Evolutionary conservation across 2,113 vertebrate genomes (phyloP).

Genomic region (Corvus hawaiiensis): DNA sequence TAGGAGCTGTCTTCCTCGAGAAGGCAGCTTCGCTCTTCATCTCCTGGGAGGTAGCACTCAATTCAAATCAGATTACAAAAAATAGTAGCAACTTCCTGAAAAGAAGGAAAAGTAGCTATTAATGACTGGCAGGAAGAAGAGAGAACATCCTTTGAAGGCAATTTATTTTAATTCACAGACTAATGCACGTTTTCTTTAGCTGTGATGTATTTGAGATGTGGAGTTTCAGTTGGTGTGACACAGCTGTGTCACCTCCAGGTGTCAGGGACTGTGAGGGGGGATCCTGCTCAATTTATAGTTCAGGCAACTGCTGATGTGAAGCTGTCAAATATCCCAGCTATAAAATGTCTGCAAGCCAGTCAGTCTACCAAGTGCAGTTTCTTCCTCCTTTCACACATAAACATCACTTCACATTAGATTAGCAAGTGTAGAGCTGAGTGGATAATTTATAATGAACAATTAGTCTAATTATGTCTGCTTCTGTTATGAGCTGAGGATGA

Average conservation of each 20-base stretch:
- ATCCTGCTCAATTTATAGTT: neutral
- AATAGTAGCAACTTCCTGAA: neutral
- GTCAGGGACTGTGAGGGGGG: accelerated
- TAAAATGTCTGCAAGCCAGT: neutral
- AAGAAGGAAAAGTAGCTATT: neutral
- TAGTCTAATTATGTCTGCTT: conserved; percentile 18
- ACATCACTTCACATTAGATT: neutral
- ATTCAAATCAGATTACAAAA: neutral
- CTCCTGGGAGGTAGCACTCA: neutral
- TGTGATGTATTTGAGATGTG: neutral
- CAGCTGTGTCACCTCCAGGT: neutral
- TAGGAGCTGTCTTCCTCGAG: neutral
- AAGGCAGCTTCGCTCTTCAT: neutral
- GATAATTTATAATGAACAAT: conserved; percentile 4
- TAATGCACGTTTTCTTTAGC: neutral
- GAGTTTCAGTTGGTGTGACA: neutral
- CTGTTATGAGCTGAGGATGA: neutral
- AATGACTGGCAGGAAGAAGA: neutral
- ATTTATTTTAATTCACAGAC: neutral
- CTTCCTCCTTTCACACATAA: neutral
- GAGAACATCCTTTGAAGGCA: neutral
- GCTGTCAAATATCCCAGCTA: neutral
- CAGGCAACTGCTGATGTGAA: neutral
- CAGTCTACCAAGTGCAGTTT: neutral
- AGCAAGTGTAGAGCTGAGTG: neutral